Conservation (phyloP, 2,797 vertebrate species). For the Takifugu rubripes region DNA sequence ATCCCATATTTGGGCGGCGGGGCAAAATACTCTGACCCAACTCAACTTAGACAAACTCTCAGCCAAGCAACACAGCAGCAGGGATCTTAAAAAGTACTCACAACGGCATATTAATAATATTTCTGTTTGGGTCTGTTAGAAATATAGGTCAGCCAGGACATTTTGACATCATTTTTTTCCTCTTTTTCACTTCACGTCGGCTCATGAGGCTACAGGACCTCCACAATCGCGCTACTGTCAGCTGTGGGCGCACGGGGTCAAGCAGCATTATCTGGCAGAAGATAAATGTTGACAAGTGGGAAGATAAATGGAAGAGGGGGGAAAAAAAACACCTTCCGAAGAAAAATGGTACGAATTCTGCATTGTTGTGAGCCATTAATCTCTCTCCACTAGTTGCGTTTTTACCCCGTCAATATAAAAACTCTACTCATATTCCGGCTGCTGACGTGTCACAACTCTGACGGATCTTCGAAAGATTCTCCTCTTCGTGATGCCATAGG, state of each 20-base stretch:
- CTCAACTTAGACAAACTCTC: too few relatives aligned
- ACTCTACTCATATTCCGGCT: background rate
- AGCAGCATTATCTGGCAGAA: background rate
- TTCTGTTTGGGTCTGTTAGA: background rate
- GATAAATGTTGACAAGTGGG: background rate
- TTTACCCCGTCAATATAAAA: background rate
- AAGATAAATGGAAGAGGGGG: background rate
- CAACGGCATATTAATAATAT: background rate
- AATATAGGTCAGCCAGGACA: background rate
- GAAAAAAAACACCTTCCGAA: background rate
- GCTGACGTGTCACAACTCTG: background rate
- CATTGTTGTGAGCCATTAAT: too few relatives aligned
- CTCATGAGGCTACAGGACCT: too few relatives aligned
- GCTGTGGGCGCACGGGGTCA: background rate
- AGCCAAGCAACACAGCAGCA: too few relatives aligned
- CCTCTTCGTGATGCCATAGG: conserved; percentile 3
- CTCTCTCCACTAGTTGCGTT: background rate
- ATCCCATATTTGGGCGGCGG: too few relatives aligned
- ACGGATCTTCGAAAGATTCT: conserved; percentile 17
- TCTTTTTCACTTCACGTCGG: background rate
- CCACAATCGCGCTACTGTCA: too few relatives aligned
- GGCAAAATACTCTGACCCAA: too few relatives aligned
- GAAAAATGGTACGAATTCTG: too few relatives aligned
- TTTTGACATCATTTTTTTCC: background rate
- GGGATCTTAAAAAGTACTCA: too few relatives aligned